phyloP scores from a whole-genome alignment of 2,888 invertebrate species.

The Cancer borealis region DNA sequence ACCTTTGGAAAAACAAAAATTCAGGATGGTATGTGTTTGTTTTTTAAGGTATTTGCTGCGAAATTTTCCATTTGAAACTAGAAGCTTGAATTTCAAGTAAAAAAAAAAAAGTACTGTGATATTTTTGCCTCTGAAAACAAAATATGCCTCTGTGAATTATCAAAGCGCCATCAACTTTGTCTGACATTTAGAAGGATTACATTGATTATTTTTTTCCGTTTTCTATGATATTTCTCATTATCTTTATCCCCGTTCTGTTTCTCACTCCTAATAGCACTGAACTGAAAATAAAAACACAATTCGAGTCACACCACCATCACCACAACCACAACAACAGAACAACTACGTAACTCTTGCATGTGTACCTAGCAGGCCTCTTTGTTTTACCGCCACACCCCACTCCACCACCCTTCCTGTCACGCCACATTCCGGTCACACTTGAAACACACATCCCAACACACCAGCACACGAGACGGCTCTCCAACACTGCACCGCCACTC shows the following conservation, averaged over 20 bases:
- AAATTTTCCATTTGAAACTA: not conserved
- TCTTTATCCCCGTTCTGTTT: not conserved
- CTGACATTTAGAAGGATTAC: not conserved
- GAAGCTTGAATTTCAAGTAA: not conserved
- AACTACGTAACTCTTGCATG: not conserved
- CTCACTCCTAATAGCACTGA: not conserved
- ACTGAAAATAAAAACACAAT: not conserved
- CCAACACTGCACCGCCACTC: not conserved
- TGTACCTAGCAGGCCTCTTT: not conserved
- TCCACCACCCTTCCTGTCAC: not conserved
- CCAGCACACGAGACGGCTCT: not conserved
- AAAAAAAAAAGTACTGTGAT: not conserved
- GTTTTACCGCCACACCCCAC: not conserved
- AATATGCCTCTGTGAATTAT: not conserved
- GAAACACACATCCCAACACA: not conserved
- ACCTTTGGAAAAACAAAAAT: too few species aligned
- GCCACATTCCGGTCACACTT: too few species aligned
- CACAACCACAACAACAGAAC: not conserved
- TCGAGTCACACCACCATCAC: not conserved
- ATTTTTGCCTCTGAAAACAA: not conserved
- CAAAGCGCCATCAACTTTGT: not conserved
- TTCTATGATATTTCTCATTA: not conserved
- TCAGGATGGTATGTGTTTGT: not conserved
- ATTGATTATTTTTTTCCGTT: not conserved
- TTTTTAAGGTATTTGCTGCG: not conserved